Conservation (phyloP, 2,797 vertebrate species). For the Rhinophrynus dorsalis region DNA sequence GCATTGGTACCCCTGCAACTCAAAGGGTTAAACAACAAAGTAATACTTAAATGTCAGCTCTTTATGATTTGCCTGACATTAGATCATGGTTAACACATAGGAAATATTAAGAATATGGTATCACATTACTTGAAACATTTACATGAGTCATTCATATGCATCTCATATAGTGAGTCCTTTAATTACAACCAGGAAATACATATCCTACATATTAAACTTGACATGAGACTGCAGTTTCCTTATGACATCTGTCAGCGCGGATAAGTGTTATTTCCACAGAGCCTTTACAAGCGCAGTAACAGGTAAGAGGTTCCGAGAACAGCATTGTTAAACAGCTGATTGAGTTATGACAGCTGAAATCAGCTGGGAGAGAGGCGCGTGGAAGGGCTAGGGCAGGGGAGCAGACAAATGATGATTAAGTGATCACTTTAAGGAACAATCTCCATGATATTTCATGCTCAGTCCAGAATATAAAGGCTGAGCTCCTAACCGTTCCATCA, state of each 20-base stretch:
- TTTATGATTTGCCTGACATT: conserved; percentile 61
- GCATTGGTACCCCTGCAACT: too few relatives aligned
- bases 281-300: conserved; percentile 79
- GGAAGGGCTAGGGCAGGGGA: conserved; percentile 76
- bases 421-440: conserved; percentile 99
- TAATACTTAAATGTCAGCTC: conserved; percentile 68
- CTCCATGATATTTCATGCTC: conserved; percentile 99
- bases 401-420: conserved; percentile 99
- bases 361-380: conserved; percentile 74
- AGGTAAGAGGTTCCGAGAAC: conserved; percentile 65
- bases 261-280: conserved; percentile 82
- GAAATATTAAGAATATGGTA: conserved; percentile 65
- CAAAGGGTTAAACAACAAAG: too few relatives aligned
- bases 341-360: conserved; percentile 98
- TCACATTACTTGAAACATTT: conserved; percentile 51
- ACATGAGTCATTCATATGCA: conserved; percentile 62
- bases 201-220: conserved; percentile 81
- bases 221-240: conserved; percentile 76
- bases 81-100: conserved; percentile 52
- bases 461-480: conserved; percentile 79
- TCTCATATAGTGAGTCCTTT: conserved; percentile 62
- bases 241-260: conserved; percentile 79
- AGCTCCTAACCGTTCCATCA: conserved; percentile 98
- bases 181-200: conserved; percentile 73
- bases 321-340: conserved; percentile 89